Evolutionary conservation across 2,797 vertebrate species (phyloP).

Genomic region (Hippoglossus hippoglossus): DNA sequence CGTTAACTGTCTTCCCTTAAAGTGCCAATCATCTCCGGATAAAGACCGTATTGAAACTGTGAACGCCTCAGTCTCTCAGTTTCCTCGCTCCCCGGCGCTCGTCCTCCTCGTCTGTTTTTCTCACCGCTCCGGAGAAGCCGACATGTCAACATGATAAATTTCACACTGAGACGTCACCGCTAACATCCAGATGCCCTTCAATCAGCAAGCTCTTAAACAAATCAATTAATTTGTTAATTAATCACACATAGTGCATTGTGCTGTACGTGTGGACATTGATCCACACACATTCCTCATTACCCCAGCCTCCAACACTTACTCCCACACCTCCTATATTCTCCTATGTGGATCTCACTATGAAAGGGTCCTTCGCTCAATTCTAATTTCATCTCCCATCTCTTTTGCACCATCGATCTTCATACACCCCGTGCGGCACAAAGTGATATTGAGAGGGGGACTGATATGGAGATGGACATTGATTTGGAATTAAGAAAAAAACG

Average conservation of each 20-base stretch:
- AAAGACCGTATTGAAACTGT: conserved; percentile 16
- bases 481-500: conserved; percentile 42
- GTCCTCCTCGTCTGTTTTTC: conserved; percentile 10
- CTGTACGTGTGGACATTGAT: conserved; percentile 60
- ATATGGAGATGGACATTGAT: conserved; percentile 78
- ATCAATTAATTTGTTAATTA: conserved; percentile 71
- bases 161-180: not conserved
- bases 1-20: conserved; percentile 26
- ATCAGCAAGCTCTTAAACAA: conserved; percentile 50
- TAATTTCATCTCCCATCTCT: conserved; percentile 75
- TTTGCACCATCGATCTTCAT: conserved; percentile 73
- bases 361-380: conserved; percentile 65
- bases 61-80: conserved; percentile 1
- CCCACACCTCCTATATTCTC: conserved; percentile 17
- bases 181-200: conserved; percentile 41
- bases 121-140: not conserved
- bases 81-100: not conserved
- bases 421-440: conserved; percentile 42
- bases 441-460: conserved; percentile 63
- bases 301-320: conserved; percentile 16
- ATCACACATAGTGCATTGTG: conserved; percentile 45
- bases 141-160: conserved; percentile 41
- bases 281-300: not conserved
- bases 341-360: conserved; percentile 31
- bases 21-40: conserved; percentile 32